Evolutionary conservation across 1,140 invertebrate genomes (phyloP).

Genomic region (Drosophila lacteicornis): DNA sequence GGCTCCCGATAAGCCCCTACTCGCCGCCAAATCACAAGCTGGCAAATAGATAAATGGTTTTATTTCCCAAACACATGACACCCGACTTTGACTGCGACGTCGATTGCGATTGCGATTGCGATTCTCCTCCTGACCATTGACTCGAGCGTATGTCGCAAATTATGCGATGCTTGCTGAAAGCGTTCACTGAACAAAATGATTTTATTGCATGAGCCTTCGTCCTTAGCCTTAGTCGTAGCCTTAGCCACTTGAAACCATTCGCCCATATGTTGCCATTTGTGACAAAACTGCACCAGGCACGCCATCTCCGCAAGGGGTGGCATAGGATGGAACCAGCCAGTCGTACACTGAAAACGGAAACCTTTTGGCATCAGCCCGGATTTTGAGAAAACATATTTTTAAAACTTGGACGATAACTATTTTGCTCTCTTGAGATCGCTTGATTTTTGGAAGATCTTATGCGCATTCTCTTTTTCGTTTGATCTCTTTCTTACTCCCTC

Average conservation of each 20-base stretch:
- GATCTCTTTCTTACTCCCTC: too few species aligned
- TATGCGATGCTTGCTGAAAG: slow-evolving; percentile 67
- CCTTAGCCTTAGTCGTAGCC: slow-evolving; percentile 21
- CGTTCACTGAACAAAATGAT: slow-evolving; percentile 82
- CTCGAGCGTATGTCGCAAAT: slow-evolving; percentile 80
- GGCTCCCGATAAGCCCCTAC: slow-evolving; percentile 14
- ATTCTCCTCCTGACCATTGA: slow-evolving; percentile 51
- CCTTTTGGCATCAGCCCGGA: rapidly evolving
- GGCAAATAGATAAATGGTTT: slow-evolving; percentile 78
- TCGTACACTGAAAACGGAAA: not conserved
- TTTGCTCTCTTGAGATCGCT: too few species aligned
- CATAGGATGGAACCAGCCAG: slow-evolving; percentile 19
- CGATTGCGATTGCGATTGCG: slow-evolving; percentile 7
- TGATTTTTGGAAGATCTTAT: too few species aligned
- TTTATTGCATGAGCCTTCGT: slow-evolving; percentile 72
- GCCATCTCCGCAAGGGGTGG: slow-evolving; percentile 25
- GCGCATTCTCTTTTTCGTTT: too few species aligned
- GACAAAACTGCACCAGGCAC: slow-evolving; percentile 74
- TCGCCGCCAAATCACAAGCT: slow-evolving; percentile 49
- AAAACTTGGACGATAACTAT: too few species aligned
- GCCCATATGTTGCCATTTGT: slow-evolving; percentile 80
- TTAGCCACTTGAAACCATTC: slow-evolving; percentile 67
- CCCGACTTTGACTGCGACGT: not conserved
- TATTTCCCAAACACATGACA: slow-evolving; percentile 66
- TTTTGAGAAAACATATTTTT: not conserved